Evolutionary conservation across 2,888 invertebrate genomes (phyloP), one percentile per base, ranked within the genome.

Genomic region (Drosophila mayaguana): DNA sequence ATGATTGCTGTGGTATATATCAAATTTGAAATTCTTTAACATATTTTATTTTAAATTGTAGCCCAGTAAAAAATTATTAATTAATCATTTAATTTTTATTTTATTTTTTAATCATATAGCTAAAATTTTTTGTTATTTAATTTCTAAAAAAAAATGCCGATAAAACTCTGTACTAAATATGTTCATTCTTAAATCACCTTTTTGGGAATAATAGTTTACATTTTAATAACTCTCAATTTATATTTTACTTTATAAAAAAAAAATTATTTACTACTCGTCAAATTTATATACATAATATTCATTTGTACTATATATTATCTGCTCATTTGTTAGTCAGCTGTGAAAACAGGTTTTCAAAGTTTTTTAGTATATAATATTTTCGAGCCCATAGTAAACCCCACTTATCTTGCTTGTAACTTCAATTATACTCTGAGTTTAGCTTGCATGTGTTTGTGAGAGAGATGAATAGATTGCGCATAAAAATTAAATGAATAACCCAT

Each of bases 401-500:
- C 65, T 71, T 73, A 64, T 51, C 65, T 54, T 71, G 66, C 71
- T 77, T 66, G 62, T 66, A 63, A 63, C 63, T 63, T 61, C 64
- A 59, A 70, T 57, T 59, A 62, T 54, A 48, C 57, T 72, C 64
- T 56, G 62, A 62, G 70, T 72, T 72, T 69, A 74, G 68, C 80
- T 72, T 66, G 70, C 71, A 81, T 77, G 78, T 80, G 78, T 76
- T 74, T 84, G 85, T 81, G 90, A 91, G 90, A 90, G 90, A 90
- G 90, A 90, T 91, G 83, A 91, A 90, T 90, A 87, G 90, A 90
- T 90, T 91, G 90, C 91, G 88, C 78, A 86, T 86, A 81, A 88
- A 91, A 91, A 90, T 90, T 90, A 76, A 90, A 87, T 79, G 78
- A 61, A 48, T 43, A n/a, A 60, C 56, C 55, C 36, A 54, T 7